phyloP scores from a whole-genome alignment of 1,140 invertebrate genomes.

The Macrobrachium rosenbergii region DNA sequence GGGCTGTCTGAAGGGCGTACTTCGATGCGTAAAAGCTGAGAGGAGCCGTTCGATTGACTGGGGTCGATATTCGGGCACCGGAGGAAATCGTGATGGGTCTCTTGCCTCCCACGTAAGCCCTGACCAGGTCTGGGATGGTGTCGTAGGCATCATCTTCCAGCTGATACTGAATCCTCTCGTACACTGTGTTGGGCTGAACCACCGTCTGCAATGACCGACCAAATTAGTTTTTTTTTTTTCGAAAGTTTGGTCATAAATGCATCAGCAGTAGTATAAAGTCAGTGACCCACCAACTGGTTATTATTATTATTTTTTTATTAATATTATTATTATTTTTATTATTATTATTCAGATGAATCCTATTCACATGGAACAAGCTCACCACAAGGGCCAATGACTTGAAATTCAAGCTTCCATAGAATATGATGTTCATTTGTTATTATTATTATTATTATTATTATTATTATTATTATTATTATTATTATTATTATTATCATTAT shows the following conservation, averaged over 20 bases:
- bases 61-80: conserved; percentile 86
- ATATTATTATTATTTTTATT: too few relatives aligned
- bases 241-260: not conserved
- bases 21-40: conserved; percentile 78
- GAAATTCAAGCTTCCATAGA: too few relatives aligned
- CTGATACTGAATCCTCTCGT: conserved; percentile 91
- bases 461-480: too few relatives aligned
- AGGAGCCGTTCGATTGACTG: conserved; percentile 80
- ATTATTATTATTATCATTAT: too few relatives aligned
- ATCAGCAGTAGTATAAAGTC: too few relatives aligned
- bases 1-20: conserved; percentile 71
- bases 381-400: too few relatives aligned
- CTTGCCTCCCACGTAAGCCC: conserved; percentile 92
- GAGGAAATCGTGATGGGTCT: conserved; percentile 88
- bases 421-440: too few relatives aligned
- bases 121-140: conserved; percentile 93
- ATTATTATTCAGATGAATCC: too few relatives aligned
- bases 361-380: too few relatives aligned
- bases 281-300: too few relatives aligned
- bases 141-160: conserved; percentile 95
- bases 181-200: conserved; percentile 89
- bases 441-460: too few relatives aligned
- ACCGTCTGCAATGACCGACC: conserved; percentile 78
- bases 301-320: too few relatives aligned
- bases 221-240: not conserved